Evolutionary conservation across 2,888 invertebrate species (phyloP).

Genomic region (Xanthia togata): DNA sequence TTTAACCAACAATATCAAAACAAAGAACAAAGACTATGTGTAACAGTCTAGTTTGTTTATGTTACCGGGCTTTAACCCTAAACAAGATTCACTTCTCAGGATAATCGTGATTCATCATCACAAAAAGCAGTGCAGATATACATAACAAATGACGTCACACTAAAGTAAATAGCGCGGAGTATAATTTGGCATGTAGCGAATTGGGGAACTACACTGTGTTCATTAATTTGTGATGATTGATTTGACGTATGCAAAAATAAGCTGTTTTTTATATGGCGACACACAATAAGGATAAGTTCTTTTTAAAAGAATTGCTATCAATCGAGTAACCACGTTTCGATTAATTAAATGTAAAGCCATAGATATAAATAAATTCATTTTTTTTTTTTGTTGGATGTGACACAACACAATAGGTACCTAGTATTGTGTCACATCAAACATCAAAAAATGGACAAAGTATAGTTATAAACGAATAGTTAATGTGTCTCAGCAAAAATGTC

Average conservation of each 20-base stretch:
- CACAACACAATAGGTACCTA: no score
- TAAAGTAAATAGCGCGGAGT: conserved; percentile 19
- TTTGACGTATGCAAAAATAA: conserved; percentile 18
- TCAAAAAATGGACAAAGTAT: neutral
- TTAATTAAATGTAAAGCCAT: neutral
- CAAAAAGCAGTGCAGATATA: conserved; percentile 7
- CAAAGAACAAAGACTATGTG: conserved; percentile 26
- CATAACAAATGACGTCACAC: conserved; percentile 44
- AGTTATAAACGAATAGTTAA: neutral
- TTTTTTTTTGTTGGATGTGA: no score
- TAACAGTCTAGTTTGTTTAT: conserved; percentile 50
- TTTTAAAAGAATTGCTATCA: neutral
- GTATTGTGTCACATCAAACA: neutral
- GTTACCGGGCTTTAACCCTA: conserved; percentile 48
- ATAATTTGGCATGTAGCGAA: conserved; percentile 2
- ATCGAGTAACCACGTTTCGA: neutral
- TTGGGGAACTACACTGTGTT: neutral
- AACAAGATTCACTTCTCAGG: conserved; percentile 48
- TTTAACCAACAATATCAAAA: conserved; percentile 11
- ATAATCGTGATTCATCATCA: conserved; percentile 50
- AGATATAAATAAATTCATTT: neutral
- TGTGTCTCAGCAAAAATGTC: no score
- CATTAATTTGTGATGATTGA: neutral
- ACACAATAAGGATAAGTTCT: neutral
- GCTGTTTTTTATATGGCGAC: neutral